Conservation (phyloP, 2,113 vertebrate species). For the Eubucco bourcierii region DNA sequence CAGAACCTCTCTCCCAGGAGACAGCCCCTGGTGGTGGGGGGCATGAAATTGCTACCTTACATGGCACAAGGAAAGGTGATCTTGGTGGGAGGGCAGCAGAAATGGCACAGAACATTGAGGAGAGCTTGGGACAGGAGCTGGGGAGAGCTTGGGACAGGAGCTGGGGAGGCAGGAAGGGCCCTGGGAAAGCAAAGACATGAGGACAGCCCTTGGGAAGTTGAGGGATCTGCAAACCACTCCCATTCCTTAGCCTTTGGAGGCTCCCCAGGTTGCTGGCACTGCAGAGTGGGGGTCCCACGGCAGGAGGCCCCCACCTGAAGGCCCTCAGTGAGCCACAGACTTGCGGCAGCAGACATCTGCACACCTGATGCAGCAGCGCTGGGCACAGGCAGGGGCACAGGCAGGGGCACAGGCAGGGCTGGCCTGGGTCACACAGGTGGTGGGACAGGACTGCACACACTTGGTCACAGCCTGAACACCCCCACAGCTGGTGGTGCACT, state of each 20-base stretch:
- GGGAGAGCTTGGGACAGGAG: too few species aligned
- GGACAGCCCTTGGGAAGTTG: neutral
- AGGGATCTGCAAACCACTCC: neutral
- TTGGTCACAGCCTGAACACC: accelerated
- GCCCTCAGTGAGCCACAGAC: neutral
- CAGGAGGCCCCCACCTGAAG: accelerated
- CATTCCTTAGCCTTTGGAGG: neutral
- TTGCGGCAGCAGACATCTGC: neutral
- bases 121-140: accelerated
- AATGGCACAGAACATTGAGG: accelerated
- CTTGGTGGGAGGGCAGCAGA: neutral
- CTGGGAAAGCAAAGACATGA: neutral
- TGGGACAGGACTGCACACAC: neutral
- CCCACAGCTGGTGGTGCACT: accelerated
- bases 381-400: neutral
- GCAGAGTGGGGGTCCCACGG: accelerated
- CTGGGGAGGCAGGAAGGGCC: neutral
- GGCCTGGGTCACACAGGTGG: neutral
- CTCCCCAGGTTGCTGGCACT: accelerated
- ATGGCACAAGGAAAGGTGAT: neutral
- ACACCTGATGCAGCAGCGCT: neutral
- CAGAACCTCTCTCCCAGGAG: neutral
- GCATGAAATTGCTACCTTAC: neutral
- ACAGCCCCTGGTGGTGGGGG: neutral
- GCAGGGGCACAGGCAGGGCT: accelerated